Percentiles rank a stretch among this genome's conserved stretches.
Conservation (phyloP, 2,797 vertebrate species). For the Kryptopterus vitreolus region DNA sequence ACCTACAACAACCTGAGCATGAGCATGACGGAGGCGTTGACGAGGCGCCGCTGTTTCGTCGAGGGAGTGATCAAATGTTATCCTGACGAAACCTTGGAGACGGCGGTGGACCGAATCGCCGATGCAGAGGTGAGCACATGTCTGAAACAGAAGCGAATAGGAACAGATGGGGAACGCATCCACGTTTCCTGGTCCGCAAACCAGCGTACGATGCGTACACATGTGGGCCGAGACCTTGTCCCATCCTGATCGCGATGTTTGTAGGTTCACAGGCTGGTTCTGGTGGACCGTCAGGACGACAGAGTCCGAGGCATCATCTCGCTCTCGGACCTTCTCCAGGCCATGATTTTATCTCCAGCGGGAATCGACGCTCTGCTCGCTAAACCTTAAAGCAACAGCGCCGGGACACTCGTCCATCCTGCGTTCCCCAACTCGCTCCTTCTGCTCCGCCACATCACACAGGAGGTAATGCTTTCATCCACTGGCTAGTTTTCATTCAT, state of each 20-base stretch:
- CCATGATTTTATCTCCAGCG: conserved; percentile 89
- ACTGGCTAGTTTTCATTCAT: no score
- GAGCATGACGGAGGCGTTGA: conserved; percentile 79
- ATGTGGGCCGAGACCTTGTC: no score
- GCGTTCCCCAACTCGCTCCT: not conserved
- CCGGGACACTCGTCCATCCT: not conserved
- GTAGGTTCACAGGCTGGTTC: conserved; percentile 94
- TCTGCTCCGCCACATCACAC: conserved; percentile 14
- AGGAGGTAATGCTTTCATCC: conserved; percentile 57
- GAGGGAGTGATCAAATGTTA: conserved; percentile 90
- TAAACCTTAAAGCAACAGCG: conserved; percentile 68
- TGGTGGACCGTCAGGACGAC: conserved; percentile 83
- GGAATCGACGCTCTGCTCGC: conserved; percentile 89
- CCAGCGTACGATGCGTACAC: no score
- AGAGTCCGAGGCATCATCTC: conserved; percentile 88
- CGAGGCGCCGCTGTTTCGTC: conserved; percentile 71
- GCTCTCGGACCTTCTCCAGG: conserved; percentile 96
- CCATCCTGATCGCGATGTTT: not conserved
- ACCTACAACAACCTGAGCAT: conserved; percentile 90
- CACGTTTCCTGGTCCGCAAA: no score
- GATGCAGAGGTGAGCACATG: conserved; percentile 76
- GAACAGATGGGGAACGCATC: no score
- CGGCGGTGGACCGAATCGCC: conserved; percentile 81
- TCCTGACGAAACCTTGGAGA: conserved; percentile 82
- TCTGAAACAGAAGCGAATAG: not conserved